A percentile compares a stretch with the other conserved stretches of the same genome.
These are phyloP conservation scores for Lepus townsendii DNA, from an alignment of 2,797 vertebrate genomes.

Conservation along the genomic window DNA sequence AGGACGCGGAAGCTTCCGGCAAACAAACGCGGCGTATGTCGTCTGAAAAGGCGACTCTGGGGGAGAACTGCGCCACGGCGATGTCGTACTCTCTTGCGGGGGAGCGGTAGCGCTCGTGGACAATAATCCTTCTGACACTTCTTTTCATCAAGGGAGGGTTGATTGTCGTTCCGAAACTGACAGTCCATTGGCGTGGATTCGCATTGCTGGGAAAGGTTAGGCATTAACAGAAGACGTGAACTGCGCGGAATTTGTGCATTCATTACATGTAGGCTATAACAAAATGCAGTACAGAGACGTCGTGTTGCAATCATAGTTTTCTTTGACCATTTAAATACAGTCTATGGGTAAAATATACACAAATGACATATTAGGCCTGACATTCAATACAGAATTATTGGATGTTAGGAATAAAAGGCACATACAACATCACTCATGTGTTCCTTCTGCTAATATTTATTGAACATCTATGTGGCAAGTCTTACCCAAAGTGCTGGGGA, in stretches of 20 bases:
- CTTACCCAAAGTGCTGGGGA: background rate
- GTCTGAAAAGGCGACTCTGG: conserved; percentile 84
- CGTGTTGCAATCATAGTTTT: background rate
- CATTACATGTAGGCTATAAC: background rate
- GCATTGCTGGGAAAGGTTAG: conserved; percentile 65
- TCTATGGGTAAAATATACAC: background rate
- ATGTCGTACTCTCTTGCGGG: conserved; percentile 88
- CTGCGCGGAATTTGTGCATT: background rate
- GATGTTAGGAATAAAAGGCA: conserved; percentile 24
- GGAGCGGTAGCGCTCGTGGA: conserved; percentile 87
- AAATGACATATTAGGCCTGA: background rate
- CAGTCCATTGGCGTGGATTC: conserved; percentile 87
- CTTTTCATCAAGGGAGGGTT: conserved; percentile 85
- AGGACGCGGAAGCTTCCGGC: conserved; percentile 85
- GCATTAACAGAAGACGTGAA: conserved; percentile 57
- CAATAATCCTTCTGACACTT: conserved; percentile 86
- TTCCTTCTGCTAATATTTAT: conserved; percentile 17
- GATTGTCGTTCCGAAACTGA: conserved; percentile 89
- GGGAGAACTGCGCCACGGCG: conserved; percentile 87
- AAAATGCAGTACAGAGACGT: background rate
- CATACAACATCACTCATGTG: background rate
- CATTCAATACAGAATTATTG: background rate
- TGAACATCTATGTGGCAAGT: background rate
- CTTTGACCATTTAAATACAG: background rate
- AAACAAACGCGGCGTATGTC: conserved; percentile 87